phyloP scores from a whole-genome alignment of 2,888 invertebrate species.

The Netelia melanura region DNA sequence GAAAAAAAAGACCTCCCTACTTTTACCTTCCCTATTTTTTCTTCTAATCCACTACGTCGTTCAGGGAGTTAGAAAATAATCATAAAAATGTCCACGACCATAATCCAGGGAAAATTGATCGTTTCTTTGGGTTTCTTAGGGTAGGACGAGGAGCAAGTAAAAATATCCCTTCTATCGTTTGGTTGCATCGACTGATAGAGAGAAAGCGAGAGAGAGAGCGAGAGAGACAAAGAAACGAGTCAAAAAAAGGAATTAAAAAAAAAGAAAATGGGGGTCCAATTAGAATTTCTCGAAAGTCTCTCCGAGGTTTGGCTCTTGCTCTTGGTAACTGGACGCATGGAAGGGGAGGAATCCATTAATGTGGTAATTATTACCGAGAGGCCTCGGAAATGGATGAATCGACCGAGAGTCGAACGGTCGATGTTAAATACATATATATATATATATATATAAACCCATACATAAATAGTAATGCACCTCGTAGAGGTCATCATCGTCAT shows the following conservation, averaged over 20 bases:
- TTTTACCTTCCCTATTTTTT: background rate
- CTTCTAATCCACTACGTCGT: background rate
- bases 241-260: constrained; percentile 30
- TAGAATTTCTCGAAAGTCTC: constrained; percentile 49
- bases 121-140: constrained; percentile 20
- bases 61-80: constrained; percentile 14
- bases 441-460: background rate
- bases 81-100: constrained; percentile 8
- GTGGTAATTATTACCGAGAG: constrained; percentile 49
- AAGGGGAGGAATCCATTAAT: constrained; percentile 55
- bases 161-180: background rate
- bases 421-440: constrained; percentile 4
- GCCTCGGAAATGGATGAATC: constrained; percentile 42
- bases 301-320: background rate
- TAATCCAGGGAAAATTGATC: constrained; percentile 47
- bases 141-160: background rate
- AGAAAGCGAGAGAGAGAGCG: constrained; percentile 3
- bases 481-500: constrained; percentile 28
- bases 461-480: background rate
- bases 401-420: constrained; percentile 25
- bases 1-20: constrained; percentile 3
- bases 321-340: background rate
- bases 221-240: background rate
- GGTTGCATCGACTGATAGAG: background rate
- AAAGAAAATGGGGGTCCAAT: constrained; percentile 37